Base-by-base conservation (phyloP, 2,113 vertebrate genomes). In the Podilymbus podiceps region DNA sequence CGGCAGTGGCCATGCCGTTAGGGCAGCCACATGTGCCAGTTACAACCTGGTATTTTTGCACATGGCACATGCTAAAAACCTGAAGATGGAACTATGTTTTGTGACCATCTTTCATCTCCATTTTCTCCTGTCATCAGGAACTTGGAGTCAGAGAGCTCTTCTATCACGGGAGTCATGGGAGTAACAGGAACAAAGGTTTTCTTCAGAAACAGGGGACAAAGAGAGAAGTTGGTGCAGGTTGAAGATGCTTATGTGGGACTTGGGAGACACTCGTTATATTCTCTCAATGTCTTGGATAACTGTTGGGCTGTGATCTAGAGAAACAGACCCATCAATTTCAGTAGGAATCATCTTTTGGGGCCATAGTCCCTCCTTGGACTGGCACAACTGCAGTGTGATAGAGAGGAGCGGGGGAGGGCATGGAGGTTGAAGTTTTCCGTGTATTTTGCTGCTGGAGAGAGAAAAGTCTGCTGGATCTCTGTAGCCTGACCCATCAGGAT, bases 1-100 rank as follows among this genome's bases (percentile, higher is more conserved):
- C 4, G 0, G 22, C 3, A 3, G 55, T 40, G 49, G 35, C 30
- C 3, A 0, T 71, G 56, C 23, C 7, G 1, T n/a, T 25, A 44
- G 56, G 21, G 38, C 44, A 71, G 28, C 75, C 49, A 17, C 56
- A 6, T 0, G 0, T 28, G 44, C 53, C 31, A 22, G 31, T 55
- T 35, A 13, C 35, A 25, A 55, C 20, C 27, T 35, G 52, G 22
- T 44, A 9, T 44, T 62, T 93, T 62, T 68, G 47, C 67, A 38
- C 13, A 2, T 31, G 28, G 44, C 1, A 0, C 38, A 2, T 23
- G 38, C 33, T 62, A 62, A 50, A 76, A 82, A 35, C n/a, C 11
- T 50, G 72, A 66, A 28, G 62, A 27, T 31, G 35, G 38, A n/a
- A 24, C 33, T 28, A 1, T 19, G 28, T 23, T 69, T 58, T 69